Evolutionary conservation across 2,888 invertebrate species (phyloP).

Genomic region (Cheilosia variabilis): DNA sequence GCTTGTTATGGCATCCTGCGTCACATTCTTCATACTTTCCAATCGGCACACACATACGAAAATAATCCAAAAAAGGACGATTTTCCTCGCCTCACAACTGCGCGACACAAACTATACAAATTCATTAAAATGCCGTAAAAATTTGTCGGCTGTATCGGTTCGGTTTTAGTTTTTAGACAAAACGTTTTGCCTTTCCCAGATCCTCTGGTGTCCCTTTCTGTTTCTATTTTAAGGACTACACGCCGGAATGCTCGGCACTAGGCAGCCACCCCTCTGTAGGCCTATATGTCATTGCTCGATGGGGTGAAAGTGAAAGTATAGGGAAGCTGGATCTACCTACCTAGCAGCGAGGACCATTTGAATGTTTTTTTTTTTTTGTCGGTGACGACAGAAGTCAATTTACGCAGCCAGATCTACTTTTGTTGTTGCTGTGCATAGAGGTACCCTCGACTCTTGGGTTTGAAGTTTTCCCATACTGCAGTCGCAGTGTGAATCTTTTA

Average conservation of each 20-base stretch:
- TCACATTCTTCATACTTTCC: constrained; percentile 76
- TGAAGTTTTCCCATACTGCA: constrained; percentile 58
- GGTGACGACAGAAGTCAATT: constrained; percentile 75
- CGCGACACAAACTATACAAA: constrained; percentile 69
- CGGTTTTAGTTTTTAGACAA: constrained; percentile 58
- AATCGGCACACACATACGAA: constrained; percentile 17
- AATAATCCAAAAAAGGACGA: constrained; percentile 49
- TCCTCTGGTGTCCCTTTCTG: constrained; percentile 21
- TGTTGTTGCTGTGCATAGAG: constrained; percentile 22
- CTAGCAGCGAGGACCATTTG: constrained; percentile 33
- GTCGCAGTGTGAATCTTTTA: constrained; percentile 72
- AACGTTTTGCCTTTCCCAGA: constrained; percentile 22
- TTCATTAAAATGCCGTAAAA: constrained; percentile 78
- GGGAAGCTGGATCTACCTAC: constrained; percentile 60
- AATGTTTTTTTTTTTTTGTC: constrained; percentile 14
- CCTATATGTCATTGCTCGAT: constrained; percentile 35
- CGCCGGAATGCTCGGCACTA: constrained; percentile 41
- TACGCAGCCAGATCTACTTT: constrained; percentile 59
- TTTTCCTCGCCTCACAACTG: constrained; percentile 64
- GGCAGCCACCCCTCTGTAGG: constrained; percentile 57
- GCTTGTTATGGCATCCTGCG: constrained; percentile 77
- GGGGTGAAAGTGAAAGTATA: constrained; percentile 73
- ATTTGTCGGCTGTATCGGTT: constrained; percentile 75
- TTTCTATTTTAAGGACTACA: constrained; percentile 66
- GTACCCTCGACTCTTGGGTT: constrained; percentile 4